These are phyloP conservation scores for Papilio dardanus DNA, from an alignment of 1,140 invertebrate genomes.

Conservation along the genomic window DNA sequence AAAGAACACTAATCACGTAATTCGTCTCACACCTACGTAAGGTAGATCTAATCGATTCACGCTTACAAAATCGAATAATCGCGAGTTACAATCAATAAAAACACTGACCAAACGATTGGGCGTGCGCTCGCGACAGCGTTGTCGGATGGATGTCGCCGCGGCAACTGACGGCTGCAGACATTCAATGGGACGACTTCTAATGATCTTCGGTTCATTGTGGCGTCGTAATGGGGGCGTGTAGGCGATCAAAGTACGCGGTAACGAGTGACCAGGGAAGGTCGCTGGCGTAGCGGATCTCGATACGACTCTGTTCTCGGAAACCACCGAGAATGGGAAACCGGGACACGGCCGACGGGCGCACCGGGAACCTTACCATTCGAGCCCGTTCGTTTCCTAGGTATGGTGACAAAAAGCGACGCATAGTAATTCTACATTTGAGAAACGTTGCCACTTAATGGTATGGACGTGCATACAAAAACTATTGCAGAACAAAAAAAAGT, in stretches of 20 bases:
- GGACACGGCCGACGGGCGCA: conserved; percentile 53
- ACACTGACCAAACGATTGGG: conserved; percentile 37
- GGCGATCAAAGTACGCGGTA: conserved; percentile 54
- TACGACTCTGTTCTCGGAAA: conserved; percentile 60
- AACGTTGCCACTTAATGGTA: conserved; percentile 17
- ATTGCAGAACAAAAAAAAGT: not conserved
- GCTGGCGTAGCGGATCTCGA: conserved; percentile 60
- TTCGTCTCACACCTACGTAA: conserved; percentile 56
- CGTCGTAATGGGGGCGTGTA: conserved; percentile 61
- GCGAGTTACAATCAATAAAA: conserved; percentile 39
- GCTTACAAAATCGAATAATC: conserved; percentile 35
- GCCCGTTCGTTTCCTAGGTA: conserved; percentile 39
- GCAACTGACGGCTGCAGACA: conserved; percentile 61
- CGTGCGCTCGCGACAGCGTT: conserved; percentile 52
- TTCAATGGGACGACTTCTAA: conserved; percentile 57
- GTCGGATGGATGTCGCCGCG: conserved; percentile 64
- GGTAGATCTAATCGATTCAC: conserved; percentile 56
- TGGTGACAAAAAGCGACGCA: conserved; percentile 13
- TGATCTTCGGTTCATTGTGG: conserved; percentile 63
- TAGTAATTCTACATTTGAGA: conserved; percentile 29
- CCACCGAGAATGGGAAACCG: conserved; percentile 65
- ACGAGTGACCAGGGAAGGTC: conserved; percentile 55
- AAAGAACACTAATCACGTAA: conserved; percentile 58
- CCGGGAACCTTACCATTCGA: conserved; percentile 52
- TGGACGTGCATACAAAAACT: not conserved